A percentile compares a stretch with the other conserved stretches of the same genome.
Conservation (phyloP, 2,797 vertebrate genomes). For the Menidia menidia region DNA sequence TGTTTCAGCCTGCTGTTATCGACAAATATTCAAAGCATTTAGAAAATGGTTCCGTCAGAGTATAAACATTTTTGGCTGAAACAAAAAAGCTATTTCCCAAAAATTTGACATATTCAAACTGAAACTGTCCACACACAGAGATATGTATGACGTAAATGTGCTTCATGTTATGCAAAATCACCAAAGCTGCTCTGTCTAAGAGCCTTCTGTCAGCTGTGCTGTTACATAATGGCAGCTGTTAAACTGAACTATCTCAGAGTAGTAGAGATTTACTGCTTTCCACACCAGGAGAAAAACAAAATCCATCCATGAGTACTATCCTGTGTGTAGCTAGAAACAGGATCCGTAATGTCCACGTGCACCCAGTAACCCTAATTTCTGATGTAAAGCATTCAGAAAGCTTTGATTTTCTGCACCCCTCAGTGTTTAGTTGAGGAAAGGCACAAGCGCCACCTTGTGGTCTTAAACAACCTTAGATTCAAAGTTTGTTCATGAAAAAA, state of each 20-base stretch:
- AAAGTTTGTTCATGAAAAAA: neutral
- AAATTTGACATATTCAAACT: too few species aligned
- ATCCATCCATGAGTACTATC: neutral
- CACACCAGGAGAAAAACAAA: constrained; percentile 8
- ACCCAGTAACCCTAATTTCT: neutral
- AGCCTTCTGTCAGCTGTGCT: constrained; percentile 29
- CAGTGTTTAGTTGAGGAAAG: neutral
- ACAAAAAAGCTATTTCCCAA: too few species aligned
- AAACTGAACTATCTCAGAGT: constrained; percentile 44
- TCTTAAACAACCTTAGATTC: neutral
- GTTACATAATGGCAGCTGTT: constrained; percentile 60
- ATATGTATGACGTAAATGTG: neutral
- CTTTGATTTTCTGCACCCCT: neutral
- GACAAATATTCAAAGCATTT: too few species aligned
- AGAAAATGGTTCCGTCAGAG: too few species aligned
- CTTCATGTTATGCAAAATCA: constrained; percentile 7
- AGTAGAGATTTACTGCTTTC: constrained; percentile 30
- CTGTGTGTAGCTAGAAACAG: too few species aligned
- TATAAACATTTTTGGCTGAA: too few species aligned
- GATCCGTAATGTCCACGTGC: neutral
- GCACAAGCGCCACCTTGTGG: constrained; percentile 45
- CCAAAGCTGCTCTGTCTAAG: constrained; percentile 14
- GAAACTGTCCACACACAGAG: too few species aligned
- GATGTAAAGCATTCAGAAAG: neutral
- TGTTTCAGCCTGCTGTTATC: too few species aligned